Percentiles rank a stretch among this genome's conserved stretches.
These are phyloP conservation scores for Endotricha flammealis DNA, from an alignment of 2,888 invertebrate species.

Conservation along the genomic window DNA sequence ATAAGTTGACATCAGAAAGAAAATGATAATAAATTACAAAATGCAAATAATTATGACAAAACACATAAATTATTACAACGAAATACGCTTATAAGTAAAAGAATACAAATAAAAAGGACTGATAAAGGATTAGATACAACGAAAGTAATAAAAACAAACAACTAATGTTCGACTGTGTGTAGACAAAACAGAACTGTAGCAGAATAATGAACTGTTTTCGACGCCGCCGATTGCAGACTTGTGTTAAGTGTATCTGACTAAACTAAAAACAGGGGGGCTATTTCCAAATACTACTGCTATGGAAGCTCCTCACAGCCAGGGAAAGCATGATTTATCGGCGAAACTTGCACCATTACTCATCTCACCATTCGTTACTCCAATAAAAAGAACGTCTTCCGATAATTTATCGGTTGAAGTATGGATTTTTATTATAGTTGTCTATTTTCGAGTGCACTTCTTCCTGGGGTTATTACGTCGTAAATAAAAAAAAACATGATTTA, in stretches of 20 bases:
- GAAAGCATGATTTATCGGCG: constrained; percentile 69
- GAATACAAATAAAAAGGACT: too few species aligned
- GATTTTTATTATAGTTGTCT: constrained; percentile 65
- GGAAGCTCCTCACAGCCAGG: constrained; percentile 54
- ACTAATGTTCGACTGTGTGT: not conserved
- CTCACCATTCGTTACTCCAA: constrained; percentile 75
- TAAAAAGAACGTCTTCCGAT: constrained; percentile 73
- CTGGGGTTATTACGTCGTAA: constrained; percentile 53
- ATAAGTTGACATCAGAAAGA: too few species aligned
- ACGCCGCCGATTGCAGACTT: constrained; percentile 48
- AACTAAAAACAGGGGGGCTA: constrained; percentile 55
- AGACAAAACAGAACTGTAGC: not conserved
- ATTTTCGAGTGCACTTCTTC: constrained; percentile 61
- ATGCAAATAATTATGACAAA: too few species aligned
- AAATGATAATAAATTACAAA: too few species aligned
- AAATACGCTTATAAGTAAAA: too few species aligned
- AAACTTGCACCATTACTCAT: constrained; percentile 75
- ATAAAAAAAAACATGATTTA: constrained; percentile 58
- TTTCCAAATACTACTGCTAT: constrained; percentile 61
- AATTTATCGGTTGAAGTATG: constrained; percentile 68
- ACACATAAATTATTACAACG: too few species aligned
- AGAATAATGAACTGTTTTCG: constrained; percentile 30
- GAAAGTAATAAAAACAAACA: not conserved
- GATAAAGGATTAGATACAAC: too few species aligned
- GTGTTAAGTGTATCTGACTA: constrained; percentile 52